phyloP scores from a whole-genome alignment of 2,888 invertebrate species.

The Torymus aiolomorphi region DNA sequence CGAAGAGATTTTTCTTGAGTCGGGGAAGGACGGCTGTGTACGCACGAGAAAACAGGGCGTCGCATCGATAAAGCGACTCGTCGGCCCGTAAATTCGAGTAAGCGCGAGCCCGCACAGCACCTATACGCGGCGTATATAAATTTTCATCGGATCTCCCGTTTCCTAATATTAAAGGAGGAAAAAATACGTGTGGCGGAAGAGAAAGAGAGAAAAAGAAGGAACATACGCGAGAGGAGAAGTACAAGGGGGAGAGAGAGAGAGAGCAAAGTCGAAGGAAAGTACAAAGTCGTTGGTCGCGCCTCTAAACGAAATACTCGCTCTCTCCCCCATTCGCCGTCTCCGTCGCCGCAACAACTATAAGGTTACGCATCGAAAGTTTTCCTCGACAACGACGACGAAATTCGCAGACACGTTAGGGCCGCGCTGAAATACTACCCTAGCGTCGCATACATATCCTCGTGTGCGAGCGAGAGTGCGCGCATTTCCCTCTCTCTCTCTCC shows the following conservation, averaged over 20 bases:
- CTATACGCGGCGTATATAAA: neutral
- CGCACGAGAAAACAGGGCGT: too few species aligned
- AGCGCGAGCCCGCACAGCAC: neutral
- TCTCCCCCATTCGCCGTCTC: neutral
- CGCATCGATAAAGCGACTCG: too few species aligned
- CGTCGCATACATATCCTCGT: neutral
- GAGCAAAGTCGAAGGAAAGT: neutral
- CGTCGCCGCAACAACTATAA: neutral
- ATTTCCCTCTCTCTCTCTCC: too few species aligned
- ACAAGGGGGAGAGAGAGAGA: neutral
- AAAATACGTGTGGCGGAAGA: too few species aligned
- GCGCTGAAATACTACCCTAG: conserved; percentile 29
- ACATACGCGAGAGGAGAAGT: too few species aligned
- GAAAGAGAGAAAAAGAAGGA: too few species aligned
- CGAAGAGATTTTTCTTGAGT: too few species aligned
- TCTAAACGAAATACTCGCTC: conserved; percentile 14
- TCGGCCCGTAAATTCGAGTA: too few species aligned
- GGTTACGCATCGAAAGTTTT: conserved; percentile 20
- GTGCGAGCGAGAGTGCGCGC: neutral
- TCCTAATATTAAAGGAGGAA: too few species aligned
- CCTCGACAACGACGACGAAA: neutral
- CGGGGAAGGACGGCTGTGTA: neutral
- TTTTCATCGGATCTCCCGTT: too few species aligned
- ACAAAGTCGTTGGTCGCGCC: conserved; percentile 9
- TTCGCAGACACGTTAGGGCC: conserved; percentile 3